Percentiles rank a stretch among this genome's conserved stretches.
Conservation (phyloP, 2,797 vertebrate genomes). For the Macroramphosus scolopax region DNA sequence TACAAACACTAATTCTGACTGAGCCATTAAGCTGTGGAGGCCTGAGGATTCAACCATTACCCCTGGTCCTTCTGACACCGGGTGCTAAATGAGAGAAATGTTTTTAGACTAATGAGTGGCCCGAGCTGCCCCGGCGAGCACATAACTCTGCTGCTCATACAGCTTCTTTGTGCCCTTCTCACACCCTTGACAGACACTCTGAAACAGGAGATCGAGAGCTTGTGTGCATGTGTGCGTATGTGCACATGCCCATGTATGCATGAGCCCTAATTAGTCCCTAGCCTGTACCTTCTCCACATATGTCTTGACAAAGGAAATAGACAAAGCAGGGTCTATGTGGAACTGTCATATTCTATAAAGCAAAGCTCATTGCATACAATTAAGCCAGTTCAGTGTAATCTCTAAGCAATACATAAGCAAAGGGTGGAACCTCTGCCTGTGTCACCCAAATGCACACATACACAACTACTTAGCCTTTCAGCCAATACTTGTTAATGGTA, state of each 20-base stretch:
- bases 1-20: slow-evolving; percentile 17
- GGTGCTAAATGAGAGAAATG: slow-evolving; percentile 48
- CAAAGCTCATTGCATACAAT: slow-evolving; percentile 23
- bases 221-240: slow-evolving; percentile 5
- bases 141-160: slow-evolving; percentile 45
- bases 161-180: slow-evolving; percentile 59
- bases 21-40: slow-evolving; percentile 20
- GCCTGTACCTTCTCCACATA: slow-evolving; percentile 46
- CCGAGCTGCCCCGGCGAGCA: slow-evolving; percentile 47
- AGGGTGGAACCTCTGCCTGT: slow-evolving; percentile 10
- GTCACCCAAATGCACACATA: slow-evolving; percentile 17
- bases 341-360: slow-evolving; percentile 43
- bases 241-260: not conserved
- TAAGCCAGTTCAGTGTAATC: slow-evolving; percentile 34
- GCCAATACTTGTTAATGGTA: slow-evolving; percentile 44
- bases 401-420: slow-evolving; percentile 23
- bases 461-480: slow-evolving; percentile 33
- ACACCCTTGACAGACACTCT: slow-evolving; percentile 55
- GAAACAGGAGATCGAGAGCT: slow-evolving; percentile 43
- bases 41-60: slow-evolving; percentile 29
- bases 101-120: slow-evolving; percentile 56
- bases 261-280: slow-evolving; percentile 57
- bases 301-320: slow-evolving; percentile 49
- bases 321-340: slow-evolving; percentile 33
- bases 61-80: slow-evolving; percentile 31